A percentile compares a stretch with the other conserved stretches of the same genome.
Conservation (phyloP, 1,140 invertebrate genomes). For the Drosophila nikananu region DNA sequence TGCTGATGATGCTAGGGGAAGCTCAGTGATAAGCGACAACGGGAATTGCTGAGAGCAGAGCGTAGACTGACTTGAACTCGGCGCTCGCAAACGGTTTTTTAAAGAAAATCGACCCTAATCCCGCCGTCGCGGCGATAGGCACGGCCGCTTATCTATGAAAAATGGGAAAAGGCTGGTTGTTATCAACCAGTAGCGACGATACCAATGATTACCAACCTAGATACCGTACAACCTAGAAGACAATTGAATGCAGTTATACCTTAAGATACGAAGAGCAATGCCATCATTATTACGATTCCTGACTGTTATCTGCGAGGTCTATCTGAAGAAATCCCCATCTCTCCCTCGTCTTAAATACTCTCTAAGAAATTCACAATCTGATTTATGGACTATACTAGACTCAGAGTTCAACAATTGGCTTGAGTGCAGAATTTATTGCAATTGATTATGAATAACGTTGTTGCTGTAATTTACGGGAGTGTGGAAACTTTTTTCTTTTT, state of each 20-base stretch:
- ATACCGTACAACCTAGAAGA: background rate
- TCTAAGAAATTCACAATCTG: background rate
- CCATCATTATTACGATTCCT: background rate
- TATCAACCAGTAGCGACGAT: slow-evolving; percentile 61
- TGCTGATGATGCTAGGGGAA: background rate
- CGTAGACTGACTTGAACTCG: slow-evolving; percentile 57
- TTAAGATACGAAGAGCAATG: background rate
- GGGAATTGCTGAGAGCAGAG: slow-evolving; percentile 59
- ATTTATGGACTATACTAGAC: slow-evolving; percentile 50
- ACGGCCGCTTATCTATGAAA: slow-evolving; percentile 69
- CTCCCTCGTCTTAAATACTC: background rate
- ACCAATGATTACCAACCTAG: slow-evolving; percentile 26
- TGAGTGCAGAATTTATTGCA: slow-evolving; percentile 47
- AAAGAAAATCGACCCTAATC: slow-evolving; percentile 76
- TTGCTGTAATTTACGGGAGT: slow-evolving; percentile 32
- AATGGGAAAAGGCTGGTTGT: slow-evolving; percentile 56
- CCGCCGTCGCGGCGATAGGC: slow-evolving; percentile 45
- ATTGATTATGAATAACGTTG: slow-evolving; percentile 61
- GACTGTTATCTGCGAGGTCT: background rate
- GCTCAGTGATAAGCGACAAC: slow-evolving; percentile 41
- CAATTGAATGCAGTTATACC: slow-evolving; percentile 7
- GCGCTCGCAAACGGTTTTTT: slow-evolving; percentile 64
- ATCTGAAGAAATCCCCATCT: background rate
- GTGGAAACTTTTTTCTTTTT: slow-evolving; percentile 27
- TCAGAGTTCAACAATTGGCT: slow-evolving; percentile 12